Conservation (phyloP, 2,888 invertebrate species). For the Acleris cristana region DNA sequence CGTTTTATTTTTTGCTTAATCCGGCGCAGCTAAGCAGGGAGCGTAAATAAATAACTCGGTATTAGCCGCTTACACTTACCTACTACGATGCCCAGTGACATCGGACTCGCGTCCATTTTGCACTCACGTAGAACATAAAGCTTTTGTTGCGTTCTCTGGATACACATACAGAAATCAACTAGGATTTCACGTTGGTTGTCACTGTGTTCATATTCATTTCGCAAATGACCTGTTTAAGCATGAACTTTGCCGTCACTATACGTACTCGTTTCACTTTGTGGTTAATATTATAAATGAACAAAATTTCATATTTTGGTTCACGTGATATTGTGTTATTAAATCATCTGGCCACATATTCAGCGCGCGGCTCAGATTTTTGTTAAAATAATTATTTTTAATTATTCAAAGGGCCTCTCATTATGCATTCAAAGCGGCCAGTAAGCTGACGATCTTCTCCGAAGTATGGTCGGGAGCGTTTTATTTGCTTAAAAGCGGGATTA, state of each 20-base stretch:
- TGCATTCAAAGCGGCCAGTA: slow-evolving; percentile 59
- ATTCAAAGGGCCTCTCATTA: slow-evolving; percentile 62
- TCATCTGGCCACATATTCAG: slow-evolving; percentile 21
- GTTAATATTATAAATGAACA: background rate
- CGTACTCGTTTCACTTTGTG: no score
- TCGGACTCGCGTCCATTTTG: slow-evolving; percentile 16
- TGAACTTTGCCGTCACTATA: background rate
- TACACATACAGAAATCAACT: no score
- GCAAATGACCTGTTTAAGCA: no score
- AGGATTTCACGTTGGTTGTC: no score
- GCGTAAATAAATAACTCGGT: slow-evolving; percentile 36
- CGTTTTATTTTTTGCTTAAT: slow-evolving; percentile 33
- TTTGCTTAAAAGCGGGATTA: slow-evolving; percentile 65
- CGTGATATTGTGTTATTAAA: slow-evolving; percentile 11
- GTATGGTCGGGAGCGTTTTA: slow-evolving; percentile 50
- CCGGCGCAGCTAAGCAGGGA: slow-evolving; percentile 28
- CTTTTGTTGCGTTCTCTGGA: slow-evolving; percentile 1
- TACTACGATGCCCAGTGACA: slow-evolving; percentile 25
- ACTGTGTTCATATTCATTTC: no score
- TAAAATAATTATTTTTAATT: slow-evolving; percentile 52
- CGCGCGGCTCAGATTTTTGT: slow-evolving; percentile 31
- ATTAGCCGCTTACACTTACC: slow-evolving; percentile 31
- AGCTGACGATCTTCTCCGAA: slow-evolving; percentile 52
- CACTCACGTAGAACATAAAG: slow-evolving; percentile 9
- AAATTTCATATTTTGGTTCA: background rate